phyloP scores from a whole-genome alignment of 2,797 vertebrate species.

The Anniella stebbinsi region DNA sequence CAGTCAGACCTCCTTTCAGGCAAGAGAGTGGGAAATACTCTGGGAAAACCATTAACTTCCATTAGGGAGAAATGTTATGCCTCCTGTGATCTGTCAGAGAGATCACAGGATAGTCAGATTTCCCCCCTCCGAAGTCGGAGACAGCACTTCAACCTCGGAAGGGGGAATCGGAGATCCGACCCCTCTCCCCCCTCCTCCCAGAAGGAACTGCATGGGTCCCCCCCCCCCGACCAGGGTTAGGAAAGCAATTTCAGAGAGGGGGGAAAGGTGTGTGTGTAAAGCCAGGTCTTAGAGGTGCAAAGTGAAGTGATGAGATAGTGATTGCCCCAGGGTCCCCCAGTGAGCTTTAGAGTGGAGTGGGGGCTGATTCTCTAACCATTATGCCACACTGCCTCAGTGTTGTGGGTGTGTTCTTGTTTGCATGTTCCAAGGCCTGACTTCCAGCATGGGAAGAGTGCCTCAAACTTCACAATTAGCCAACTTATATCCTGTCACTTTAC shows the following conservation, averaged over 20 bases:
- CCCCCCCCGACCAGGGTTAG: no score
- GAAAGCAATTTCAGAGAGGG: no score
- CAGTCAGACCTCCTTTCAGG: background rate
- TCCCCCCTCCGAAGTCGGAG: no score
- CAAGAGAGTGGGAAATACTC: background rate
- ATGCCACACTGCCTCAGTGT: background rate
- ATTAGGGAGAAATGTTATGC: background rate
- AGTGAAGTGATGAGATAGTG: no score
- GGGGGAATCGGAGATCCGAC: no score
- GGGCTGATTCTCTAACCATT: background rate
- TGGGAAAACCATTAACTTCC: background rate
- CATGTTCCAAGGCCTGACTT: background rate
- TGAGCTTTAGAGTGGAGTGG: background rate
- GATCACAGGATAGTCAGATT: no score
- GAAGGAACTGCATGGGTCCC: no score
- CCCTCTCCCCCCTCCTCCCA: no score
- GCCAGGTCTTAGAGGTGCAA: no score
- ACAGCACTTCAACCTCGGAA: no score
- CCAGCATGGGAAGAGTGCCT: background rate
- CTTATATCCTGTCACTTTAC: background rate
- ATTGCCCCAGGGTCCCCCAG: background rate
- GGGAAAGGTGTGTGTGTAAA: no score
- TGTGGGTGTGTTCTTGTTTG: background rate
- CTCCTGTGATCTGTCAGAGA: no score
- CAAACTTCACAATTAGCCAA: background rate